Evolutionary conservation across 37 sponge, comb jelly and placozoan species (phyloP).

Genomic region (Spongilla lacustris): DNA sequence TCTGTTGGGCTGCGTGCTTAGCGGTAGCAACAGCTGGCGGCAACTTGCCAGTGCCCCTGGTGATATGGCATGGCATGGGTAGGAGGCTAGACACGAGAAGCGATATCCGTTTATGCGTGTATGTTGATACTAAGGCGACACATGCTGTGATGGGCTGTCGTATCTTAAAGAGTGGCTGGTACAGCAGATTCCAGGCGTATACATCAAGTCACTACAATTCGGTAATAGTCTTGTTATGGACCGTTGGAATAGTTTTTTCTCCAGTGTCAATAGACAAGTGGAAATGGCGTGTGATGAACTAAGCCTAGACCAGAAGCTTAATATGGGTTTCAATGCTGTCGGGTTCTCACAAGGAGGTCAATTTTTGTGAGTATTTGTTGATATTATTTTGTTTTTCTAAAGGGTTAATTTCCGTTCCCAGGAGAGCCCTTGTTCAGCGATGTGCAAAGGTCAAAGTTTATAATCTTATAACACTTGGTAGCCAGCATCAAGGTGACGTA

Average conservation of each 20-base stretch:
- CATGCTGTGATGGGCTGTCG: not conserved
- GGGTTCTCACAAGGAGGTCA: conserved; percentile 77
- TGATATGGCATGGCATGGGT: conserved; percentile 31
- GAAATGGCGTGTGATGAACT: conserved; percentile 44
- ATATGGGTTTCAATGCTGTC: conserved; percentile 65
- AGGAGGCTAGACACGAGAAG: not conserved
- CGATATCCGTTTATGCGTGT: no score
- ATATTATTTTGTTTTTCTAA: not conserved
- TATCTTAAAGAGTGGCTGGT: conserved; percentile 1
- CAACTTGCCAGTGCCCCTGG: not conserved
- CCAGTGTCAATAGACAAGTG: conserved; percentile 10
- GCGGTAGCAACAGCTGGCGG: not conserved
- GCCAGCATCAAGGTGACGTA: conserved; percentile 62
- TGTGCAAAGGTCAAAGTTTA: conserved; percentile 55
- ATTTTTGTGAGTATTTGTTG: conserved; percentile 29
- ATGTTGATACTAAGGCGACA: not conserved
- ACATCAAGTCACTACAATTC: conserved; percentile 15
- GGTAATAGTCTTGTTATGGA: conserved; percentile 7
- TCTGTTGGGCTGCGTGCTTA: not conserved
- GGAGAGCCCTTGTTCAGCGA: conserved; percentile 59
- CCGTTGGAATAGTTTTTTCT: conserved; percentile 6
- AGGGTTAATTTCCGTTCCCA: not conserved
- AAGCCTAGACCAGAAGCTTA: conserved; percentile 32
- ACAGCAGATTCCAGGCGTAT: not conserved
- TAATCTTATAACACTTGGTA: conserved; percentile 63